Evolutionary conservation across 2,113 vertebrate species (phyloP).

Genomic region (Callospermophilus lateralis): DNA sequence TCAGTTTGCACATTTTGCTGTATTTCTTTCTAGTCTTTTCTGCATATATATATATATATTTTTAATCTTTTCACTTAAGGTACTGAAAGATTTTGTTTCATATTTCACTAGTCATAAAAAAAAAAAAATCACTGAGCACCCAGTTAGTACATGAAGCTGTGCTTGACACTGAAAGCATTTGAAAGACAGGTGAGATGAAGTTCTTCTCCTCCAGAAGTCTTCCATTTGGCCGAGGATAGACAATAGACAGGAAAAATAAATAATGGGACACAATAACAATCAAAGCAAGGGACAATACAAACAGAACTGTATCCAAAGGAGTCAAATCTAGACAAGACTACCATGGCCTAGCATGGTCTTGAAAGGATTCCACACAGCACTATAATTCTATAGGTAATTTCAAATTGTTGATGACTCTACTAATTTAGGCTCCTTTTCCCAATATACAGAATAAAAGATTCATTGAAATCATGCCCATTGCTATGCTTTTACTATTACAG

Average conservation of each 20-base stretch:
- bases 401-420: no score
- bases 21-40: background rate
- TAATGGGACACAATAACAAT: no score
- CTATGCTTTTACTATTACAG: background rate
- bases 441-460: background rate
- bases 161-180: background rate
- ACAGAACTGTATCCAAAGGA: background rate
- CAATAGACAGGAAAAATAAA: background rate
- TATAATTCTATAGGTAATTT: background rate
- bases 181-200: background rate
- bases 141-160: background rate
- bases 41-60: no score
- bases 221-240: background rate
- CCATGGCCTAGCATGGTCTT: background rate
- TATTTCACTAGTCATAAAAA: constrained; percentile 23
- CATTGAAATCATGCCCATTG: background rate
- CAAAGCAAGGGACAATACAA: no score
- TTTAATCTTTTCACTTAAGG: background rate
- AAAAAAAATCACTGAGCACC: background rate
- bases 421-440: background rate
- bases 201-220: background rate
- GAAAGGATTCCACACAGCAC: background rate
- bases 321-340: background rate
- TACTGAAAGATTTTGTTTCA: background rate
- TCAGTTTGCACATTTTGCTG: background rate